Evolutionary conservation across 37 sponge, comb jelly and placozoan genomes (phyloP), one percentile per base, ranked within the genome.

Genomic region (Ephydatia muelleri): DNA sequence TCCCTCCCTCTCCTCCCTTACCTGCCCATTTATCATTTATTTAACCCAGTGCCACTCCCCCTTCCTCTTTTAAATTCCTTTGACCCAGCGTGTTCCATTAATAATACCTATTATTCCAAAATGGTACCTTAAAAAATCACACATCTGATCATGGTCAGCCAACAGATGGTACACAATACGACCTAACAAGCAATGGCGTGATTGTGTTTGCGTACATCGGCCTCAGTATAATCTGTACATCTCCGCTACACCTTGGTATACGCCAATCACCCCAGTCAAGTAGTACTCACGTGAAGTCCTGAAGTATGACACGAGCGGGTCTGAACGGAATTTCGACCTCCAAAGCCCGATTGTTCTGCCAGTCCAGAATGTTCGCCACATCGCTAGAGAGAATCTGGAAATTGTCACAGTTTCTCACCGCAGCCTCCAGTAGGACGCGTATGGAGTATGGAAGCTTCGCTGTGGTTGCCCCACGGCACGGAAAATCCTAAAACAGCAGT

Each of bases 241-340:
- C n/a, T n/a, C n/a, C n/a, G n/a, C n/a, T n/a, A n/a, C n/a, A n/a
- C n/a, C n/a, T n/a, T n/a, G n/a, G n/a, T n/a, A n/a, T n/a, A n/a
- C 37, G 12, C 35, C 33, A 23, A 28, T 11, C 26, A 76, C 43
- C 13, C 9, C 25, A 76, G 39, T 21, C 31, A 8, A 5, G 5
- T 23, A 23, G 3, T 34, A 82, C 94, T 68, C 25, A 94, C 91
- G 96, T 96, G 65, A 96, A 96, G 78, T 96, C 96, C 67, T 96
- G 96, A 21, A 96, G 75, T 36, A 96, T 89, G 36, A 96, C 96
- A 16, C 96, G 68, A 22, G 94, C 80, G 28, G 96, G 96, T n/a
- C 81, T 84, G 83, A 96, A 96, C 0, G 96, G 91, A 29, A 96
- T 96, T 82, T 96, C 96, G 21, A 96, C 91, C 4, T 28, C 38